Percentiles rank a stretch among this genome's conserved stretches.
phyloP scores from a whole-genome alignment of 2,888 invertebrate species.

The Rotaria socialis region DNA sequence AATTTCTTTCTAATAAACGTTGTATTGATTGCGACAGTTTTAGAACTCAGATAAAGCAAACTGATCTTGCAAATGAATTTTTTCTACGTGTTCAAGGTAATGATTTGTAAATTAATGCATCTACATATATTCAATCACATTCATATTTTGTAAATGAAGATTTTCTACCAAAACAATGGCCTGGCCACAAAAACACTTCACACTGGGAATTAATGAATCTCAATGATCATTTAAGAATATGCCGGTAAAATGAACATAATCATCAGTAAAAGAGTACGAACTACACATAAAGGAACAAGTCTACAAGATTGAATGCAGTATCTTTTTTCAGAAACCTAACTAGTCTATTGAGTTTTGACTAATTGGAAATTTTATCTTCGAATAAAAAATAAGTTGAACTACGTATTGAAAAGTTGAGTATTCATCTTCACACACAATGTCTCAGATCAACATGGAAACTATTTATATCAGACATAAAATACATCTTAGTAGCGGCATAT shows the following conservation, averaged over 20 bases:
- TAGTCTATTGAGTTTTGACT: too few relatives aligned
- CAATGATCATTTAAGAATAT: not conserved
- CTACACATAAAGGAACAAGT: too few relatives aligned
- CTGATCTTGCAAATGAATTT: not conserved
- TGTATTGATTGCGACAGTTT: not conserved
- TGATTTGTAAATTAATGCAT: not conserved
- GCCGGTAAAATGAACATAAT: not conserved
- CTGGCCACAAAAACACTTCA: not conserved
- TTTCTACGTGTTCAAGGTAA: not conserved
- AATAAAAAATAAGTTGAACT: too few relatives aligned
- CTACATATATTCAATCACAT: not conserved
- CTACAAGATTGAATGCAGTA: too few relatives aligned
- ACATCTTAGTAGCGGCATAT: too few relatives aligned
- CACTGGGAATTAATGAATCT: not conserved
- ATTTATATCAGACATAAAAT: too few relatives aligned
- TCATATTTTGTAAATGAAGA: not conserved
- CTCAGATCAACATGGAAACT: too few relatives aligned
- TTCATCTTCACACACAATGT: too few relatives aligned
- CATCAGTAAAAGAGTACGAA: too few relatives aligned
- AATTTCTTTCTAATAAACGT: not conserved
- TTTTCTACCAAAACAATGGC: not conserved
- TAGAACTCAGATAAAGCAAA: not conserved
- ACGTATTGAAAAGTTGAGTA: too few relatives aligned
- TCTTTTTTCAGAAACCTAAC: too few relatives aligned
- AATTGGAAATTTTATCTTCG: too few relatives aligned